Evolutionary conservation across 2,797 vertebrate genomes (phyloP).

Genomic region (Pipistrellus nathusii): DNA sequence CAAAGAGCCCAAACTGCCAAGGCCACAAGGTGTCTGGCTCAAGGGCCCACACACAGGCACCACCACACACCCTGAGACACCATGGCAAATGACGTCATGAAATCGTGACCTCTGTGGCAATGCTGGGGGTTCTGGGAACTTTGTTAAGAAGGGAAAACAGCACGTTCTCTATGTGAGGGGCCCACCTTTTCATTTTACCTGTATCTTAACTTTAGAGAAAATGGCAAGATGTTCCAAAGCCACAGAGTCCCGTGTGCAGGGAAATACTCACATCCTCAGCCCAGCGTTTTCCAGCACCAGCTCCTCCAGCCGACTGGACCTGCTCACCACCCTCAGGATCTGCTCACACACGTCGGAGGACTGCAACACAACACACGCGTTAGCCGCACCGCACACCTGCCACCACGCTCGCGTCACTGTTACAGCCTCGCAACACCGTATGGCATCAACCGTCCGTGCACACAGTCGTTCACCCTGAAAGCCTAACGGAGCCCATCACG

Average conservation of each 20-base stretch:
- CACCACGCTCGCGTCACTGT: neutral
- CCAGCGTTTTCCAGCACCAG: constrained; percentile 96
- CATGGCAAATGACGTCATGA: neutral
- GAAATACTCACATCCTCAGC: constrained; percentile 94
- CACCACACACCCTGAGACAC: neutral
- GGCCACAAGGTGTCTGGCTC: neutral
- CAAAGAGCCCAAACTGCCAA: neutral
- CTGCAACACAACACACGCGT: constrained; percentile 84
- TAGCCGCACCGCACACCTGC: neutral
- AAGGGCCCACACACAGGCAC: rapidly evolving
- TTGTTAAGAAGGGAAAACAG: neutral
- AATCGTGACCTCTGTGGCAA: neutral
- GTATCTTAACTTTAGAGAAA: neutral
- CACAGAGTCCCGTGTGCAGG: neutral
- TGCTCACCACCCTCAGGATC: constrained; percentile 95
- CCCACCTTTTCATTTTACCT: neutral
- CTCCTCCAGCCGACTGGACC: constrained; percentile 95
- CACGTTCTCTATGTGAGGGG: neutral
- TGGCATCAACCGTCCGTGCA: neutral
- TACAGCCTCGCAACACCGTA: neutral
- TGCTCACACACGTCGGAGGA: constrained; percentile 97
- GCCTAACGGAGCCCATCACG: rapidly evolving
- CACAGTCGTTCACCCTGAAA: neutral
- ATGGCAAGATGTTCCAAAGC: neutral
- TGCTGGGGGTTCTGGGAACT: rapidly evolving